These are phyloP conservation scores for Pterostichus niger DNA, from an alignment of 2,888 invertebrate species.

Conservation along the genomic window DNA sequence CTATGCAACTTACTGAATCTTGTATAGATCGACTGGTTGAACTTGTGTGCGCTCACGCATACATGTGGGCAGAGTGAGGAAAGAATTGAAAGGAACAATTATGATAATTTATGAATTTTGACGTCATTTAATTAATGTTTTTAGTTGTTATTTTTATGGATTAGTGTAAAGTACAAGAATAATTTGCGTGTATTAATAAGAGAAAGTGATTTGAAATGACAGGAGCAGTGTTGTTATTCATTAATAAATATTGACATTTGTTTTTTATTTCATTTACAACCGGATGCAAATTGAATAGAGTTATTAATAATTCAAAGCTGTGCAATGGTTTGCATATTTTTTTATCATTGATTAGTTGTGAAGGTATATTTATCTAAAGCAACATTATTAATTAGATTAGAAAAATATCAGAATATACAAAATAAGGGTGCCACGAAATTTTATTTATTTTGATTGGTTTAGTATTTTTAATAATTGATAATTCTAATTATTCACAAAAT, in stretches of 20 bases:
- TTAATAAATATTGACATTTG: constrained; percentile 15
- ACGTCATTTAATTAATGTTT: constrained; percentile 45
- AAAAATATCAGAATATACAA: too few relatives aligned
- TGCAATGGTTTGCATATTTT: constrained; percentile 9
- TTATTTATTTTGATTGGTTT: too few relatives aligned
- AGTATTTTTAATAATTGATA: too few relatives aligned
- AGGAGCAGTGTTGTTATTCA: constrained; percentile 1
- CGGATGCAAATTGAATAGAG: constrained; percentile 35
- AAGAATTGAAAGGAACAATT: constrained; percentile 34
- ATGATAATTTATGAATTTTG: constrained; percentile 46
- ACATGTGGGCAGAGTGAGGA: constrained; percentile 18
- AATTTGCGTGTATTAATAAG: constrained; percentile 17
- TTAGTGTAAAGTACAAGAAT: constrained; percentile 21
- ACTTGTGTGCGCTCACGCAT: constrained; percentile 47
- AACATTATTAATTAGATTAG: too few relatives aligned
- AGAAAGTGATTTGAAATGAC: constrained; percentile 32
- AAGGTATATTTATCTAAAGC: too few relatives aligned
- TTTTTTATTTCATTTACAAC: constrained; percentile 14
- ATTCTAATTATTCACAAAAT: too few relatives aligned
- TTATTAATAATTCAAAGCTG: constrained; percentile 30
- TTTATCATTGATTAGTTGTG: background rate
- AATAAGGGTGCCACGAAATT: too few relatives aligned
- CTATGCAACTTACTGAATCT: background rate
- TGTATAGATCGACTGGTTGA: constrained; percentile 9
- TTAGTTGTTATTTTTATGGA: constrained; percentile 38